Evolutionary conservation across 2,888 invertebrate genomes (phyloP), one percentile per base, ranked within the genome.

Genomic region (Empis stercorea): DNA sequence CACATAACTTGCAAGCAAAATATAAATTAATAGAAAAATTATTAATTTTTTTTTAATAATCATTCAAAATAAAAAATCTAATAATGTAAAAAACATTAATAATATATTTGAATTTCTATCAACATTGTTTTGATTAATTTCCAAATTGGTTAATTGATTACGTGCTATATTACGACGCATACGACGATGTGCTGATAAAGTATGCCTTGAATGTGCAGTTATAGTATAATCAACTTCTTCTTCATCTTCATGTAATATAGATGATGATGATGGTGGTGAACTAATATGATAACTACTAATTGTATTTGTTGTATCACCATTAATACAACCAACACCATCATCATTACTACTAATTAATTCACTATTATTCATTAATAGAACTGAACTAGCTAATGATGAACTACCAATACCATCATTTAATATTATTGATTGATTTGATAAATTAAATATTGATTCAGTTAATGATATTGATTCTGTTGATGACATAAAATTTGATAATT

Each of bases 161-260:
- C 48, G 48, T 17, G 16, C 41, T 14, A 41, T 46, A 45, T 43
- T 49, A 42, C 50, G 50, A 42, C 50, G 50, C 15, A 52, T 59
- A 40, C 56, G 57, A 32, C 57, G 55, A 44, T 59, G 56, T 41
- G 56, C 56, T 44, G 60, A 47, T 13, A 58, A 53, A 23, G 63
- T 63, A 43, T 66, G 66, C 1, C 64, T 61, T 55, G 61, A 56
- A 43, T 57, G 57, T 30, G 60, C 55, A 43, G 59, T 57, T 45
- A 57, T 43, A 42, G 58, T 51, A 17, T 55, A 60, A 54, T 59
- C 57, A 46, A 58, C 56, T 52, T 59, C 55, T 37, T 58, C 54
- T 54, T 52, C 50, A 55, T 58, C 54, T 54, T 52, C 50, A 55
- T 14, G 15, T 16, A 14, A 37, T 16, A 37, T 15, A 16, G 14